Percentiles rank a stretch among this genome's conserved stretches.
Conservation (phyloP, 64 coral and sea anemone genomes). For the Stylophora pistillata region DNA sequence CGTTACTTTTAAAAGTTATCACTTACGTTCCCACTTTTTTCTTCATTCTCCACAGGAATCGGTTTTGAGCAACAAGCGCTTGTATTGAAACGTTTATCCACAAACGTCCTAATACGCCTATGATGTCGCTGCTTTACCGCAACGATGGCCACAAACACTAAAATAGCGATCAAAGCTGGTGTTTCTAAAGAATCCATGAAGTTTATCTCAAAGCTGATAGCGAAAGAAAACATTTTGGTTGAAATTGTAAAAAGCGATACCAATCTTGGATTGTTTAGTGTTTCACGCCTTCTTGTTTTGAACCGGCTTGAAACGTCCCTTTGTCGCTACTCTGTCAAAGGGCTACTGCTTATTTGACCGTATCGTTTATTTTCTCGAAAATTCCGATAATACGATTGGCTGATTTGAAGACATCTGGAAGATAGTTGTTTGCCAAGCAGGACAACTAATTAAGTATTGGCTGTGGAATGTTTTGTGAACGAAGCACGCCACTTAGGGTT, state of each 20-base stretch:
- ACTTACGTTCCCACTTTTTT: too few relatives aligned
- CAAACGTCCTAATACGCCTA: too few relatives aligned
- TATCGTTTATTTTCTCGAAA: background rate
- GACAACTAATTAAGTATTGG: too few relatives aligned
- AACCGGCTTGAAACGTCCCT: background rate
- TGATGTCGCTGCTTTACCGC: background rate
- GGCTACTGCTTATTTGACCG: background rate
- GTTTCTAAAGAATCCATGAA: background rate
- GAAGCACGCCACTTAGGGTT: too few relatives aligned
- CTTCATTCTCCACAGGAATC: too few relatives aligned
- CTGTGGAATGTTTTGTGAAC: too few relatives aligned
- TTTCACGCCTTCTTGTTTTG: too few relatives aligned
- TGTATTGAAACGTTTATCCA: too few relatives aligned
- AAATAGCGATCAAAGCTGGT: background rate
- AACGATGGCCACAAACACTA: background rate
- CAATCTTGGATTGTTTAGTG: background rate
- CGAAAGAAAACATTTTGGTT: background rate
- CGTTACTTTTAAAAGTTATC: too few relatives aligned
- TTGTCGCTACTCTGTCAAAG: background rate
- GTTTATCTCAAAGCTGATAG: background rate
- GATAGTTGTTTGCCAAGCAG: background rate
- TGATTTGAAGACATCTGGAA: slow-evolving; percentile 5
- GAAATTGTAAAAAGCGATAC: background rate
- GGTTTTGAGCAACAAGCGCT: too few relatives aligned
- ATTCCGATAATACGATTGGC: slow-evolving; percentile 1